Evolutionary conservation across 2,113 vertebrate species (phyloP).

Genomic region (Centropus unirufus): DNA sequence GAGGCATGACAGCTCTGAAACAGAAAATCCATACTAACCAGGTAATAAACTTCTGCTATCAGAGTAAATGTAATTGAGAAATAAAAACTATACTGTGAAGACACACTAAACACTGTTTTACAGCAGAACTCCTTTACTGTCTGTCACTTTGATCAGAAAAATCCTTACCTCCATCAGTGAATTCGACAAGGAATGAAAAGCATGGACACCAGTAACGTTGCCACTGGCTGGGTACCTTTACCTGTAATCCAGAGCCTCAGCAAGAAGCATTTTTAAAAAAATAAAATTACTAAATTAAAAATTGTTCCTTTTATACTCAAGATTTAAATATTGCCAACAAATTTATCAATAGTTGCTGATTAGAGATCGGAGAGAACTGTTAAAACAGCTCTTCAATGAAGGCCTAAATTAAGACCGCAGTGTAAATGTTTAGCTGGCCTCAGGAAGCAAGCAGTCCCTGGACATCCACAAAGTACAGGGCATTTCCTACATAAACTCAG

Average conservation of each 20-base stretch:
- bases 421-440: not conserved
- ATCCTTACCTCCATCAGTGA: not conserved
- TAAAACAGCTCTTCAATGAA: not conserved
- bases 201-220: not conserved
- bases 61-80: slow-evolving; percentile 27
- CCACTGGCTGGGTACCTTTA: not conserved
- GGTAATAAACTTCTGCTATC: not conserved
- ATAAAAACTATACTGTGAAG: slow-evolving; percentile 25
- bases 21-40: slow-evolving; percentile 19
- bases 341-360: not conserved
- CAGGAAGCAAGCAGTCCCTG: not conserved
- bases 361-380: not conserved
- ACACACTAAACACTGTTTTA: not conserved
- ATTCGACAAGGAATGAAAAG: not conserved
- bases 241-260: not conserved
- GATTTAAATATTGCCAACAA: not conserved
- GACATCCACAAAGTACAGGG: not conserved
- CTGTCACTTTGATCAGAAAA: not conserved
- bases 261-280: not conserved
- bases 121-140: not conserved
- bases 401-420: not conserved
- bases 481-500: not conserved
- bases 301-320: not conserved
- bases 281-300: not conserved
- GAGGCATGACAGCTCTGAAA: slow-evolving; percentile 2